Percentiles rank a stretch among this genome's conserved stretches.
phyloP scores from a whole-genome alignment of 2,113 vertebrate genomes.

The Campylomormyrus tamandua region DNA sequence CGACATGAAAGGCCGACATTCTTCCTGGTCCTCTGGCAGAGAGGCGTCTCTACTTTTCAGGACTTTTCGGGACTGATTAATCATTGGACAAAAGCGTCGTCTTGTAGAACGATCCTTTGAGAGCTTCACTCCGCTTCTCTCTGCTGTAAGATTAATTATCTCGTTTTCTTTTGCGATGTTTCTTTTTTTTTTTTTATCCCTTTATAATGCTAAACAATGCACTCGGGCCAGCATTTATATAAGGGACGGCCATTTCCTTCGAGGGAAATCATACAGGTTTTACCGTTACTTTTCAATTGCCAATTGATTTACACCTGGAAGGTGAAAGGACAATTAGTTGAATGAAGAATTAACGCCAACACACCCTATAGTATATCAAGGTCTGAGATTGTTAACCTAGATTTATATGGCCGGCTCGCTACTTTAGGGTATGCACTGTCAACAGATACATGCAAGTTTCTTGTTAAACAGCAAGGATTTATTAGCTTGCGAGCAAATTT shows the following conservation, averaged over 20 bases:
- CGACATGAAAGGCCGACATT: background rate
- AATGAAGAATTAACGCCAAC: background rate
- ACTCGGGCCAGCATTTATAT: background rate
- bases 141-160: slow-evolving; percentile 13
- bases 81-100: background rate
- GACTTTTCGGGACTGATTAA: background rate
- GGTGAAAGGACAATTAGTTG: background rate
- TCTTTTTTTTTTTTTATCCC: background rate
- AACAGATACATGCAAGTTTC: background rate
- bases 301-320: slow-evolving; percentile 1
- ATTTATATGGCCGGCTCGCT: background rate
- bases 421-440: background rate
- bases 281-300: background rate
- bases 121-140: background rate
- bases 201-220: slow-evolving; percentile 9
- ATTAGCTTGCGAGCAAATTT: slow-evolving; percentile 1
- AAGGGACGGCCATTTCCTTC: background rate
- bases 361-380: background rate
- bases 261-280: background rate
- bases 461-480: slow-evolving; percentile 5
- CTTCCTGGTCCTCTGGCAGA: background rate
- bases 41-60: background rate
- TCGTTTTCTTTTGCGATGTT: background rate
- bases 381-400: background rate
- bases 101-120: background rate